Conservation (phyloP, 2,797 vertebrate genomes). For the Melanotaenia nigrans region DNA sequence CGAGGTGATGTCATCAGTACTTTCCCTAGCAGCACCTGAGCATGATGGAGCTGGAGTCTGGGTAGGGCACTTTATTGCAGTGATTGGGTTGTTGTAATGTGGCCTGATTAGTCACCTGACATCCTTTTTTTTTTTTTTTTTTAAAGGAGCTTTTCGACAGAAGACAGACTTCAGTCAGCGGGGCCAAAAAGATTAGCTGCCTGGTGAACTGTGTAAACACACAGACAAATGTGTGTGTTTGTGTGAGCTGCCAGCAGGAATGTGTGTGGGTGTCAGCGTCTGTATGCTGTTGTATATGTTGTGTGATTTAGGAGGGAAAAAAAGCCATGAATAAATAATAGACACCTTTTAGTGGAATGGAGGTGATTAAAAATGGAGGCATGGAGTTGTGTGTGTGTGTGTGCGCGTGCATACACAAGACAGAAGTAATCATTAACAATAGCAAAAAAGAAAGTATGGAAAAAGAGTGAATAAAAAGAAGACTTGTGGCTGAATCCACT, state of each 20-base stretch:
- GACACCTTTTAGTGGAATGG: conserved; percentile 12
- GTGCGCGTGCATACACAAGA: neutral
- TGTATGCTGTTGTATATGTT: conserved; percentile 36
- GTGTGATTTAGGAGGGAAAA: conserved; percentile 33
- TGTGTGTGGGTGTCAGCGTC: conserved; percentile 67
- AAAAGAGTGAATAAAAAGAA: conserved; percentile 64
- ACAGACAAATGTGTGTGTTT: conserved; percentile 45
- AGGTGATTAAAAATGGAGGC: conserved; percentile 31
- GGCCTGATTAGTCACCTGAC: conserved; percentile 79
- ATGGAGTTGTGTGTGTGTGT: conserved; percentile 11
- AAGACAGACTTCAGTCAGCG: conserved; percentile 64
- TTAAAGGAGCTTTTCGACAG: conserved; percentile 26
- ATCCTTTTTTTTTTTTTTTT: conserved; percentile 9
- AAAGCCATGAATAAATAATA: conserved; percentile 38
- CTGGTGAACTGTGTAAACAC: conserved; percentile 61
- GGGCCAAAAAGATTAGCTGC: conserved; percentile 61
- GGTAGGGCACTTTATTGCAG: neutral
- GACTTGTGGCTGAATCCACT: conserved; percentile 65
- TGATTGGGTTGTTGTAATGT: conserved; percentile 41
- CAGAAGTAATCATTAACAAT: conserved; percentile 20
- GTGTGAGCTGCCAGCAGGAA: conserved; percentile 56
- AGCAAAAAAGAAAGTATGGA: conserved; percentile 45
- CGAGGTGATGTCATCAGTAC: conserved; percentile 72
- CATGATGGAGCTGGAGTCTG: conserved; percentile 27
- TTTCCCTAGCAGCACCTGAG: conserved; percentile 73